Conservation (phyloP, 2,888 invertebrate species). For the Dinocampus coccinellae region DNA sequence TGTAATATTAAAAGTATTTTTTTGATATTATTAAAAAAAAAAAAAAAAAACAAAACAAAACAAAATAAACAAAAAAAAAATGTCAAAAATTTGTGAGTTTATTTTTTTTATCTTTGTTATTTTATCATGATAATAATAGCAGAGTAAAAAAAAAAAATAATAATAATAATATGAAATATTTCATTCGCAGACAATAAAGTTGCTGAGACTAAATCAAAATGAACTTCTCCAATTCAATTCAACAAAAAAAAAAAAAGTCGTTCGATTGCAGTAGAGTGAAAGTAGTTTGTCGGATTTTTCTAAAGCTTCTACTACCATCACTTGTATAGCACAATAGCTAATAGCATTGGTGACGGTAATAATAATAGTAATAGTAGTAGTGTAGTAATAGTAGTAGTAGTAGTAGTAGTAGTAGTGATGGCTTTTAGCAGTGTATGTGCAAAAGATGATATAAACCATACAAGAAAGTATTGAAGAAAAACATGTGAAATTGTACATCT, state of each 20-base stretch:
- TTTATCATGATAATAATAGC: background rate
- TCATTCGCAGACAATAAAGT: background rate
- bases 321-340: background rate
- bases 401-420: background rate
- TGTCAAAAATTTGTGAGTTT: too few relatives aligned
- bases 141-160: background rate
- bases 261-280: background rate
- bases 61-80: too few relatives aligned
- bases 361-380: background rate
- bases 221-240: constrained; percentile 1
- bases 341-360: background rate
- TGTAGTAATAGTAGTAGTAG: background rate
- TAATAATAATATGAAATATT: background rate
- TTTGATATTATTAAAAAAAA: too few relatives aligned
- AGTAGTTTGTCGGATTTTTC: constrained; percentile 3
- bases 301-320: background rate
- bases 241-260: background rate
- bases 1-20: too few relatives aligned
- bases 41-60: too few relatives aligned
- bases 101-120: too few relatives aligned
- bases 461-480: background rate
- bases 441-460: too few relatives aligned
- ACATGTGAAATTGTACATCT: background rate
- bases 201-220: background rate
- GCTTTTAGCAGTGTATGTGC: too few relatives aligned